phyloP scores from a whole-genome alignment of 2,797 vertebrate species.

The Peromyscus aztecus region DNA sequence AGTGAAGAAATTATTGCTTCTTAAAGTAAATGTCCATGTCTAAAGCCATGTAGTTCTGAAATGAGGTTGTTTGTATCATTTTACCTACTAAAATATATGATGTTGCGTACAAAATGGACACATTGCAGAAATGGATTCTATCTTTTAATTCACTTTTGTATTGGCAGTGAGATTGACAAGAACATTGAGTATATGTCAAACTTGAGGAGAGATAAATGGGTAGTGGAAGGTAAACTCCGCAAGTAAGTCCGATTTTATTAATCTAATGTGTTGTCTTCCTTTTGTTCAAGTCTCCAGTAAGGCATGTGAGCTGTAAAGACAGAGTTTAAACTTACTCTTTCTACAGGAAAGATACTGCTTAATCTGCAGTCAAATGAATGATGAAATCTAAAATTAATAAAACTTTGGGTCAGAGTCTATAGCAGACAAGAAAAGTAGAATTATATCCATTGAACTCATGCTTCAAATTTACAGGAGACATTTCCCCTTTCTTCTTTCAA shows the following conservation, averaged over 20 bases:
- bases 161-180: conserved; percentile 97
- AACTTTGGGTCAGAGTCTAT: conserved; percentile 45
- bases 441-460: conserved; percentile 69
- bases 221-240: conserved; percentile 96
- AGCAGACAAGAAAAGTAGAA: conserved; percentile 42
- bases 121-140: conserved; percentile 59
- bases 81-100: not conserved
- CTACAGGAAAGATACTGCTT: conserved; percentile 66
- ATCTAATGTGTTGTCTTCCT: conserved; percentile 38
- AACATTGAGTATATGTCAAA: conserved; percentile 98
- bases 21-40: not conserved
- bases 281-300: not conserved
- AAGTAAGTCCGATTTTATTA: conserved; percentile 93
- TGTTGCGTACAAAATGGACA: not conserved
- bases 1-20: not conserved
- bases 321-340: conserved; percentile 57
- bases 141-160: conserved; percentile 80
- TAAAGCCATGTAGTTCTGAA: not conserved
- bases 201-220: conserved; percentile 97
- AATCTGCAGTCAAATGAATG: conserved; percentile 35
- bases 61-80: not conserved
- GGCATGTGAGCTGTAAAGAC: conserved; percentile 53
- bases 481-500: conserved; percentile 73
- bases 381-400: conserved; percentile 73
- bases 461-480: conserved; percentile 50